phyloP scores from a whole-genome alignment of 1,140 invertebrate genomes.

The Temnothorax curvispinosus region DNA sequence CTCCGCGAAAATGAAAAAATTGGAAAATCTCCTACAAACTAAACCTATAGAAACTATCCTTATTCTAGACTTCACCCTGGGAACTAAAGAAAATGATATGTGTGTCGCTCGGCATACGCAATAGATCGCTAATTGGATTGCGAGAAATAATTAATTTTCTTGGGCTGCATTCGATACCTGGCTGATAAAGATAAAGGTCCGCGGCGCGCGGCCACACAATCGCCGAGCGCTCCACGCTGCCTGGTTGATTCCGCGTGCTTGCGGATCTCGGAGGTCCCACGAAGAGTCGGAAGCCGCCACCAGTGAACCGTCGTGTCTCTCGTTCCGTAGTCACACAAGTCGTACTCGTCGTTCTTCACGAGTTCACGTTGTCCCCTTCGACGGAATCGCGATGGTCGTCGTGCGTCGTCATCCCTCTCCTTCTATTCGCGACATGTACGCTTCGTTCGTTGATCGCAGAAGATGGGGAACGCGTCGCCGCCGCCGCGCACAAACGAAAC shows the following conservation, averaged over 20 bases:
- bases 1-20: too few relatives aligned
- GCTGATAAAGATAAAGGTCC: slow-evolving; percentile 83
- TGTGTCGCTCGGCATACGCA: not conserved
- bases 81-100: not conserved
- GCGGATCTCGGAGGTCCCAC: slow-evolving; percentile 77
- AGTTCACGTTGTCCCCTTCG: slow-evolving; percentile 60
- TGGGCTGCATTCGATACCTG: slow-evolving; percentile 76
- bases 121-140: not conserved
- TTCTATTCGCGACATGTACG: slow-evolving; percentile 65
- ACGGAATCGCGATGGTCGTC: slow-evolving; percentile 57
- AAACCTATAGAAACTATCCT: not conserved
- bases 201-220: slow-evolving; percentile 84
- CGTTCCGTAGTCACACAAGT: slow-evolving; percentile 3
- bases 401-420: slow-evolving; percentile 72
- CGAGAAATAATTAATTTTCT: not conserved
- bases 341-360: slow-evolving; percentile 11
- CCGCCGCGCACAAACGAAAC: not conserved
- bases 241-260: slow-evolving; percentile 81
- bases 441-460: slow-evolving; percentile 19
- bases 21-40: too few relatives aligned
- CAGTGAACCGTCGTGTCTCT: slow-evolving; percentile 34
- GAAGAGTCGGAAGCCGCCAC: slow-evolving; percentile 67
- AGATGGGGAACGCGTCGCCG: slow-evolving; percentile 18
- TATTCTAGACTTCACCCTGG: not conserved
- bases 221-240: slow-evolving; percentile 84